Conservation (phyloP, 2,113 vertebrate species). For the Montifringilla adamsi region DNA sequence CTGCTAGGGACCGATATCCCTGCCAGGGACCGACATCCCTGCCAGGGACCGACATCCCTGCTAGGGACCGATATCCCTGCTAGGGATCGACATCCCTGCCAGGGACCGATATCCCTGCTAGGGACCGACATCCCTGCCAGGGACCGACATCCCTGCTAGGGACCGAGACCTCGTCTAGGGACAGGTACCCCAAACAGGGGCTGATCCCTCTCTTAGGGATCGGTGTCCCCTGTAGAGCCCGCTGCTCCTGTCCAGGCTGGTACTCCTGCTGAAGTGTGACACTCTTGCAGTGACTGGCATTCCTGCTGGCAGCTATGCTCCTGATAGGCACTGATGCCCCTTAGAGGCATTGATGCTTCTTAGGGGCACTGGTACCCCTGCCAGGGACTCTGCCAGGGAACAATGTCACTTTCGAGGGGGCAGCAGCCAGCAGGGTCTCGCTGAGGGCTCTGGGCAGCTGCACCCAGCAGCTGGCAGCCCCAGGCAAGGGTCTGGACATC, state of each 20-base stretch:
- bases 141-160: accelerated
- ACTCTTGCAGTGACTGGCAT: background rate
- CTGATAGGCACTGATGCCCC: background rate
- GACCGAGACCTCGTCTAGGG: accelerated
- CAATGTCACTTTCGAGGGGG: accelerated
- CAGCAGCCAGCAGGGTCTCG: background rate
- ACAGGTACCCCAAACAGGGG: accelerated
- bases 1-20: background rate
- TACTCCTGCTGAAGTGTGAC: background rate
- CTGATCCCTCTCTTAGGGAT: accelerated
- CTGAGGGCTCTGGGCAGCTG: background rate
- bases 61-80: too few relatives aligned
- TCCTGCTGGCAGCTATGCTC: background rate
- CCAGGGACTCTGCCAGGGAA: background rate
- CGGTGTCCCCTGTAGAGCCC: accelerated
- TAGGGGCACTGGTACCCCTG: background rate
- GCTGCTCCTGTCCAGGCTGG: background rate
- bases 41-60: accelerated
- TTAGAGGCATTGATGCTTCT: background rate
- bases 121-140: background rate
- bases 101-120: background rate
- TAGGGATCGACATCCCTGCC: accelerated
- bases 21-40: background rate
- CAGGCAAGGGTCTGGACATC: accelerated
- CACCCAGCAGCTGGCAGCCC: background rate